phyloP scores from a whole-genome alignment of 2,797 vertebrate genomes.

The Sebastes aleutianus region DNA sequence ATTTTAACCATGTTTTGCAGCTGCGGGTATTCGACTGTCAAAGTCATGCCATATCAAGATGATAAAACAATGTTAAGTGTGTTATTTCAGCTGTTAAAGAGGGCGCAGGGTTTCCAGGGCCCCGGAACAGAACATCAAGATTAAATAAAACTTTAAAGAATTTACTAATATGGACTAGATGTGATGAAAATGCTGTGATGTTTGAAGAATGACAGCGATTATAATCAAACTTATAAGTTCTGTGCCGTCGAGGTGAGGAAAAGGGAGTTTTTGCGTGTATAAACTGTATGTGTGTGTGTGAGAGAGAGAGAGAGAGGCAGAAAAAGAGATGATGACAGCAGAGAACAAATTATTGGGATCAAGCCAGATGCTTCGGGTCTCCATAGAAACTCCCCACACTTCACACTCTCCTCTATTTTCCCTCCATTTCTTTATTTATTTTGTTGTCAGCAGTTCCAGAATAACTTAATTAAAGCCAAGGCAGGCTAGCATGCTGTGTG shows the following conservation, averaged over 20 bases:
- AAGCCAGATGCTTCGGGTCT: conserved; percentile 84
- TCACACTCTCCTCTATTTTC: conserved; percentile 74
- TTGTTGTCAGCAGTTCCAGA: conserved; percentile 82
- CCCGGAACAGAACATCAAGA: not conserved
- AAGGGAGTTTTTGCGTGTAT: conserved; percentile 3
- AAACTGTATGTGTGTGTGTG: not conserved
- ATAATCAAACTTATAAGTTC: conserved; percentile 44
- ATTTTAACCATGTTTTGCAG: not conserved
- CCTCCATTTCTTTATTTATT: conserved; percentile 80
- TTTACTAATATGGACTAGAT: not conserved
- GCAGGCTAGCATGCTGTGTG: conserved; percentile 77
- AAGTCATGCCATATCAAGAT: not conserved
- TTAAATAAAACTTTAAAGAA: conserved; percentile 9
- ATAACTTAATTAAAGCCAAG: conserved; percentile 86
- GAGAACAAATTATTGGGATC: conserved; percentile 80
- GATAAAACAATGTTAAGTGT: not conserved
- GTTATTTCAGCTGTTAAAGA: not conserved
- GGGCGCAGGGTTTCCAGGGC: not conserved
- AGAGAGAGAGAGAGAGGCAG: not conserved
- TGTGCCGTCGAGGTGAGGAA: conserved; percentile 7
- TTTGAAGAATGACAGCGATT: conserved; percentile 39
- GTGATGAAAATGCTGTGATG: conserved; percentile 19
- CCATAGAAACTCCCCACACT: conserved; percentile 83
- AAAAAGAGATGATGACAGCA: conserved; percentile 58
- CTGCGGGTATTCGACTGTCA: not conserved